Conservation (phyloP, 2,113 vertebrate genomes). For the Corydoras maculifer region DNA sequence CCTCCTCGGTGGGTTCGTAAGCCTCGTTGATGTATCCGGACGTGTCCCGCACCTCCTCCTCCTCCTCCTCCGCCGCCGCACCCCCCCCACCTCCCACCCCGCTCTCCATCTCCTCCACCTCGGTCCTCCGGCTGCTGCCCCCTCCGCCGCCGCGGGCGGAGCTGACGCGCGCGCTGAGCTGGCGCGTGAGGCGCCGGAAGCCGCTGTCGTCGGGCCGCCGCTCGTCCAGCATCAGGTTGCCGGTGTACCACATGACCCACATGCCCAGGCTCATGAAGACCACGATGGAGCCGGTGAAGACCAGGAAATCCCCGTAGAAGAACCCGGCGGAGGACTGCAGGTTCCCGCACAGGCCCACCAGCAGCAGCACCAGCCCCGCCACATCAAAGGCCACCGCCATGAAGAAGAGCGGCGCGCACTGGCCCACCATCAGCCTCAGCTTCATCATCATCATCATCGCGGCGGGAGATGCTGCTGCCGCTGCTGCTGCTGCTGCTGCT, state of each 20-base stretch:
- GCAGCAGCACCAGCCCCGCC: slow-evolving; percentile 53
- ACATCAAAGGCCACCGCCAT: slow-evolving; percentile 48
- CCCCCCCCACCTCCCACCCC: background rate
- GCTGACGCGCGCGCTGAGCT: slow-evolving; percentile 45
- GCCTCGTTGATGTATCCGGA: slow-evolving; percentile 15
- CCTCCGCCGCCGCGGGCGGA: background rate
- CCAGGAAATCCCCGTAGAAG: slow-evolving; percentile 66
- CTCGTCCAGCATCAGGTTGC: slow-evolving; percentile 53
- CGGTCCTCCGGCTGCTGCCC: no score
- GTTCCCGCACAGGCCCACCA: slow-evolving; percentile 62
- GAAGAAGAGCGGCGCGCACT: slow-evolving; percentile 48
- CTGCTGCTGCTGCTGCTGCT: background rate
- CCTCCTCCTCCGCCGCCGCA: background rate
- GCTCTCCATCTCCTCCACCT: background rate
- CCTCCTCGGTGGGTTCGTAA: slow-evolving; percentile 1
- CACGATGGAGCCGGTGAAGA: slow-evolving; percentile 60
- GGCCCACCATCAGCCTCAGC: slow-evolving; percentile 41
- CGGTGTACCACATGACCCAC: slow-evolving; percentile 69
- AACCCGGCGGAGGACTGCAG: slow-evolving; percentile 39
- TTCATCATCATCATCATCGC: slow-evolving; percentile 27
- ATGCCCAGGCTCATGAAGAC: slow-evolving; percentile 57
- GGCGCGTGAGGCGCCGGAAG: slow-evolving; percentile 50
- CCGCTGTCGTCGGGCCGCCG: slow-evolving; percentile 11
- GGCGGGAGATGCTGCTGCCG: background rate
- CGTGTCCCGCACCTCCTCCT: background rate